Evolutionary conservation across 2,888 invertebrate species (phyloP).

Genomic region (Pseudeuparius sepicola): DNA sequence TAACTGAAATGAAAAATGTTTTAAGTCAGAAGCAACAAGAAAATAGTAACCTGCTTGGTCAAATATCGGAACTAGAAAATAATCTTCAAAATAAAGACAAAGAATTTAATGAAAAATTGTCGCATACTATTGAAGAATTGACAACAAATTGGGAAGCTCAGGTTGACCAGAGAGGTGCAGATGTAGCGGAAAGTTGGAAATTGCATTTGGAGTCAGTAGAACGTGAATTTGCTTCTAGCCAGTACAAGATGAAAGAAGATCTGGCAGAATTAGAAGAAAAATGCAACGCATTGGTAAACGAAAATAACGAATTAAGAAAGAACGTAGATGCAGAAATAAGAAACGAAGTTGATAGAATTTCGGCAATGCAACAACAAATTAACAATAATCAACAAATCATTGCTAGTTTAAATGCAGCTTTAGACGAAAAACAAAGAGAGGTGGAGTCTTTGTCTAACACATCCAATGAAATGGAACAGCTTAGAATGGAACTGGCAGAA

Average conservation of each 20-base stretch:
- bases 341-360: conserved; percentile 35
- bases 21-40: conserved; percentile 20
- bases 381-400: conserved; percentile 31
- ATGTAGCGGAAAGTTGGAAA: conserved; percentile 62
- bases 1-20: conserved; percentile 14
- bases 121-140: conserved; percentile 16
- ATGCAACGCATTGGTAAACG: conserved; percentile 34
- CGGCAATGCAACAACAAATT: conserved; percentile 35
- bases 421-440: conserved; percentile 29
- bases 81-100: conserved; percentile 15
- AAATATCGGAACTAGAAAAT: conserved; percentile 32
- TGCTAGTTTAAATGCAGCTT: conserved; percentile 27
- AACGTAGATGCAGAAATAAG: conserved; percentile 37
- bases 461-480: conserved; percentile 20
- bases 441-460: conserved; percentile 23
- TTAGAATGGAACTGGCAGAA: conserved; percentile 21
- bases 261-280: conserved; percentile 42
- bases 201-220: conserved; percentile 55
- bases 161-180: conserved; percentile 55
- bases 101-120: conserved; percentile 14
- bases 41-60: conserved; percentile 28
- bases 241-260: conserved; percentile 34
- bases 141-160: conserved; percentile 39
- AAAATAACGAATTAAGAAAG: conserved; percentile 37
- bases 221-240: conserved; percentile 44